These are phyloP conservation scores for Ditylenchus dipsaci DNA, from an alignment of 1,140 invertebrate genomes.

Conservation along the genomic window DNA sequence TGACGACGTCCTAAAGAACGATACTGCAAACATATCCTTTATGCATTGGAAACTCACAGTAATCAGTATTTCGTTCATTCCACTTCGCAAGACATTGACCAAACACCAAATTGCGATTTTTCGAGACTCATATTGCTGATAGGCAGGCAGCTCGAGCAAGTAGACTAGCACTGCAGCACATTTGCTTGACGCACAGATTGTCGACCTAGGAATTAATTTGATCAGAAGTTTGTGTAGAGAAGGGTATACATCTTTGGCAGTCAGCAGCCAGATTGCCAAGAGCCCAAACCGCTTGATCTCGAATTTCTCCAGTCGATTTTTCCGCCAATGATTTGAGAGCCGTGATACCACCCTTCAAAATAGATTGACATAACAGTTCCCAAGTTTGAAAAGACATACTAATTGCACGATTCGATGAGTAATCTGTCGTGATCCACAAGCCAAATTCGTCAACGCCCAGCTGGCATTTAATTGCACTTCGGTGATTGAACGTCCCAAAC, in stretches of 20 bases:
- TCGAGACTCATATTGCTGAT: constrained; percentile 16
- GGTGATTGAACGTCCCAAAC: constrained; percentile 8
- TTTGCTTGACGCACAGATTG: constrained; percentile 16
- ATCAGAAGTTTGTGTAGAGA: background rate
- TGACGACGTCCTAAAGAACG: constrained; percentile 15
- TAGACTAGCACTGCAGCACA: constrained; percentile 9
- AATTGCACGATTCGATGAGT: constrained; percentile 21
- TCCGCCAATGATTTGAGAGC: constrained; percentile 14
- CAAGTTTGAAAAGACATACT: background rate
- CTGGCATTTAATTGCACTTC: constrained; percentile 25
- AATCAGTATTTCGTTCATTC: background rate
- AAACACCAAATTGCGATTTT: constrained; percentile 30
- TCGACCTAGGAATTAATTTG: constrained; percentile 13
- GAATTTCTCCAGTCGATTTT: constrained; percentile 14
- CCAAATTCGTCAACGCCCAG: constrained; percentile 30
- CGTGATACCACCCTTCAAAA: constrained; percentile 9
- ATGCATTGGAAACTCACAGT: background rate
- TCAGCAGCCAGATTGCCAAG: constrained; percentile 27
- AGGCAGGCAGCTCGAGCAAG: constrained; percentile 20
- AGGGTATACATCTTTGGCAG: background rate
- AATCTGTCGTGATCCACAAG: constrained; percentile 26
- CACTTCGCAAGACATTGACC: background rate
- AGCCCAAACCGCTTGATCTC: constrained; percentile 26
- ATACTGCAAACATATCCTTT: background rate
- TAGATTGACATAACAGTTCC: background rate